These are phyloP conservation scores for Phaethon lepturus DNA, from an alignment of 2,113 vertebrate species.

Conservation along the genomic window DNA sequence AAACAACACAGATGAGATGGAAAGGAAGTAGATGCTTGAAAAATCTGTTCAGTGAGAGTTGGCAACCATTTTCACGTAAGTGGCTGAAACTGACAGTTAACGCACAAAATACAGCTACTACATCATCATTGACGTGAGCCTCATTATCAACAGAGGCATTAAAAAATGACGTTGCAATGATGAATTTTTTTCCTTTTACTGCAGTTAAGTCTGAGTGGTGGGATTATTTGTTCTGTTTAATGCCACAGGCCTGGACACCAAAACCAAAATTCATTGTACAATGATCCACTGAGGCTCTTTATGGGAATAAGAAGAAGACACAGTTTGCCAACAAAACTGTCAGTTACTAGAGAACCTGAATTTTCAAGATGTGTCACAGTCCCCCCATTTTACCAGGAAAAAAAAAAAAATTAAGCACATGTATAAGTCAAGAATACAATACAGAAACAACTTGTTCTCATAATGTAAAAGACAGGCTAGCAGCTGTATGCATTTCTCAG, in stretches of 20 bases:
- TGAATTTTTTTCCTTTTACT: neutral
- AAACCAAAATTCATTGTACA: neutral
- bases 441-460: neutral
- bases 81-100: neutral
- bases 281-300: neutral
- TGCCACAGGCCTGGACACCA: neutral
- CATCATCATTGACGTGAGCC: neutral
- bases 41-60: neutral
- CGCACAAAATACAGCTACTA: neutral
- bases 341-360: neutral
- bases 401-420: neutral
- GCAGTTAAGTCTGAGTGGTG: neutral
- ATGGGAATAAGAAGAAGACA: neutral
- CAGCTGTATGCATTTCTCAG: slow-evolving; percentile 29
- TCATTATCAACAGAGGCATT: neutral
- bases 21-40: neutral
- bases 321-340: neutral
- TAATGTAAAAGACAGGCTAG: neutral
- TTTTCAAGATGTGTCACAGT: neutral
- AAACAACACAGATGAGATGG: neutral
- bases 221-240: neutral
- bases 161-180: neutral
- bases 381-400: neutral
- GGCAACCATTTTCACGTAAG: neutral
- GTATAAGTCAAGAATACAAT: neutral